Conservation (phyloP, 2,888 invertebrate species). For the Petrolisthes manimaculis region DNA sequence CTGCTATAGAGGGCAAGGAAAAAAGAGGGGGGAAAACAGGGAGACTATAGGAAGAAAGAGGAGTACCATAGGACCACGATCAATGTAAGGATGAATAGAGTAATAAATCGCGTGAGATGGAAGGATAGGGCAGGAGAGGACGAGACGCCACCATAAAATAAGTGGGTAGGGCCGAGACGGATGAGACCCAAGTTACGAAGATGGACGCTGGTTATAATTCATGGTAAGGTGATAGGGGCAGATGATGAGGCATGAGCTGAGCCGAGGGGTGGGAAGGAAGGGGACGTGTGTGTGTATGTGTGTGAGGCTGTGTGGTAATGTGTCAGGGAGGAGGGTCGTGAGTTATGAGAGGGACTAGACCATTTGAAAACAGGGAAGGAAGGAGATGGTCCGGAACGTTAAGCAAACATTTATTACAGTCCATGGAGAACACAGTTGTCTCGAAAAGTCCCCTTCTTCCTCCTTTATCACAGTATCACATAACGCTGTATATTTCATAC, state of each 20-base stretch:
- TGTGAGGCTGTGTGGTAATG: too few species aligned
- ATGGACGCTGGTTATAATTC: too few species aligned
- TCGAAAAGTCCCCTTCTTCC: too few species aligned
- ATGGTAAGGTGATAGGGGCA: not conserved
- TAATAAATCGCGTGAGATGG: not conserved
- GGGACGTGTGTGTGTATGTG: not conserved
- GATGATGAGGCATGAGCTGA: not conserved
- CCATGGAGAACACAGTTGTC: too few species aligned
- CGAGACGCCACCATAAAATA: not conserved
- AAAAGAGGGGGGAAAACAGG: not conserved
- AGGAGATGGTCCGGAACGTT: too few species aligned
- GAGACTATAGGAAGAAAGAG: not conserved
- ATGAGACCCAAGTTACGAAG: too few species aligned
- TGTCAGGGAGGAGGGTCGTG: too few species aligned
- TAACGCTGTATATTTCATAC: too few species aligned
- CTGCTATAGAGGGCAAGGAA: not conserved
- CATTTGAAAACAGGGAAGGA: too few species aligned
- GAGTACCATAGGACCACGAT: not conserved
- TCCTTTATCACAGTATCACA: too few species aligned
- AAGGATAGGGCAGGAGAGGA: not conserved
- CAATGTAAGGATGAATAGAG: not conserved
- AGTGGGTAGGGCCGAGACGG: not conserved
- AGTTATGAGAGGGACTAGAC: too few species aligned
- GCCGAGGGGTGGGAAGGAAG: not conserved
- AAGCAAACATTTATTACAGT: too few species aligned